These are phyloP conservation scores for Tadarida brasiliensis DNA, from an alignment of 2,797 vertebrate species.

Conservation along the genomic window DNA sequence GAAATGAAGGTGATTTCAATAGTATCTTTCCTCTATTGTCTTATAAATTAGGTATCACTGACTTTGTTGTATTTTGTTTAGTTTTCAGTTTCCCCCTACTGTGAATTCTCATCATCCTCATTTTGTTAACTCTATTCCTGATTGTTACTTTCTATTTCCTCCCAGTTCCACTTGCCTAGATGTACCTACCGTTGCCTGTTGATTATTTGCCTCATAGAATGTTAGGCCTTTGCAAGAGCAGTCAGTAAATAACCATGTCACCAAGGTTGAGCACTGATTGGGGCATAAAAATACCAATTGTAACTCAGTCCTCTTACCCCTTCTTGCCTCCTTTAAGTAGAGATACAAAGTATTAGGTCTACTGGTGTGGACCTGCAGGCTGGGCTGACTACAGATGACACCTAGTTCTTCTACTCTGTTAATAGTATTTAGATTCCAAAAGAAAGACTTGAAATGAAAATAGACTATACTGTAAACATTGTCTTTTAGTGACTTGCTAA, in stretches of 20 bases:
- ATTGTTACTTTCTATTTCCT: neutral
- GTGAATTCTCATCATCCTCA: neutral
- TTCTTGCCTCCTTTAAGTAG: neutral
- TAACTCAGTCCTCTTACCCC: neutral
- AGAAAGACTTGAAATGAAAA: slow-evolving; percentile 42
- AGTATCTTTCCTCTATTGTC: neutral
- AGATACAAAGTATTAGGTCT: neutral
- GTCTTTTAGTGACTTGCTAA: slow-evolving; percentile 5
- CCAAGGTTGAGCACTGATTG: neutral
- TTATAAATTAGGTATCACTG: neutral
- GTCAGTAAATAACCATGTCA: neutral
- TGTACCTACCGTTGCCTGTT: neutral
- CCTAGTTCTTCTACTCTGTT: neutral
- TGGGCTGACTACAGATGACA: neutral
- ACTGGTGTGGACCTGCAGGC: neutral
- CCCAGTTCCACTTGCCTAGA: neutral
- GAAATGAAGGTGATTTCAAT: neutral
- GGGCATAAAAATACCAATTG: neutral
- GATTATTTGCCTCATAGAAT: neutral
- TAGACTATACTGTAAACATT: neutral
- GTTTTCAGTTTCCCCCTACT: neutral
- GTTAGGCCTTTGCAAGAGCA: neutral
- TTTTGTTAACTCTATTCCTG: slow-evolving; percentile 11
- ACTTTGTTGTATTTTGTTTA: neutral
- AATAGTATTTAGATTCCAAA: neutral